A percentile compares a stretch with the other conserved stretches of the same genome.
Conservation (phyloP, 2,113 vertebrate genomes). For the Gavia stellata region DNA sequence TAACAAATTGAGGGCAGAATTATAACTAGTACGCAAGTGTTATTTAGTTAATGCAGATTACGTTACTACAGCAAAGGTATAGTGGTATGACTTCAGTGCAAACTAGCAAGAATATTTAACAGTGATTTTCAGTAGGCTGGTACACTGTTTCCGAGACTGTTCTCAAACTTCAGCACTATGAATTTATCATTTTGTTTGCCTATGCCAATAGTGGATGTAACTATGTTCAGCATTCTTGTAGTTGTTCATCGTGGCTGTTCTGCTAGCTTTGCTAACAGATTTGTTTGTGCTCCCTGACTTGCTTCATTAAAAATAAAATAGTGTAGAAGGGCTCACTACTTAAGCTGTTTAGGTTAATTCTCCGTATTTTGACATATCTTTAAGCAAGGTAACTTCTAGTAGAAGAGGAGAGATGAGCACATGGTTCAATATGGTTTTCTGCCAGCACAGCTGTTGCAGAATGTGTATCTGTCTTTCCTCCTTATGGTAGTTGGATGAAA, state of each 20-base stretch:
- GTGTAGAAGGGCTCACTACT: not conserved
- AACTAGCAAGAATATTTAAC: not conserved
- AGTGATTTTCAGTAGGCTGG: not conserved
- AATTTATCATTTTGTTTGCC: not conserved
- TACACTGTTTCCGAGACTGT: not conserved
- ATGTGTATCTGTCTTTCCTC: constrained; percentile 11
- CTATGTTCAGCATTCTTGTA: not conserved
- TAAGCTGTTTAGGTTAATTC: not conserved
- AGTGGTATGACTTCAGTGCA: not conserved
- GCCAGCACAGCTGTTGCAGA: constrained; percentile 45
- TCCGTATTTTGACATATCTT: not conserved
- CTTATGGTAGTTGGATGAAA: constrained; percentile 8
- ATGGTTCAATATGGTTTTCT: not conserved
- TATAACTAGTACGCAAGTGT: not conserved
- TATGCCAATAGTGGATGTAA: not conserved
- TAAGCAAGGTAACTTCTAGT: not conserved
- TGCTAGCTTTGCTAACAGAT: not conserved
- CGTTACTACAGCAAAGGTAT: not conserved
- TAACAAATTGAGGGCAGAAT: not conserved
- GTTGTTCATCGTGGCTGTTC: not conserved
- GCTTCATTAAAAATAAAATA: not conserved
- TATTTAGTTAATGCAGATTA: not conserved
- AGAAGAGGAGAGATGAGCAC: not conserved
- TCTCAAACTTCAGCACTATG: not conserved
- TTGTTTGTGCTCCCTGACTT: not conserved